A percentile compares a stretch with the other conserved stretches of the same genome.
phyloP scores from a whole-genome alignment of 2,888 invertebrate genomes.

The Cheilosia grossa region DNA sequence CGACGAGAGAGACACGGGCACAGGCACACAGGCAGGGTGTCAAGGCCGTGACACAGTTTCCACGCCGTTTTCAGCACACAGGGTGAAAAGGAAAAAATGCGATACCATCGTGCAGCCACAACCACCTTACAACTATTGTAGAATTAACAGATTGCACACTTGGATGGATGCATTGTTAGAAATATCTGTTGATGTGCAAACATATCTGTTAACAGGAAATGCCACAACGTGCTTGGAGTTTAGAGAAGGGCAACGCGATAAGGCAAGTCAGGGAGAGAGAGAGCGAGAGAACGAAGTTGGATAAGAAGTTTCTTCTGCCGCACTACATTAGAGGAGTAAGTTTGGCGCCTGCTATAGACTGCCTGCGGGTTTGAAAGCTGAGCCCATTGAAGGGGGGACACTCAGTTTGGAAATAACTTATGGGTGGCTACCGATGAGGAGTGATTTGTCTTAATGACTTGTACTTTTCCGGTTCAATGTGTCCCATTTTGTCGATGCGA shows the following conservation, averaged over 20 bases:
- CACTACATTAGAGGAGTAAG: neutral
- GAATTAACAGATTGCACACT: slow-evolving; percentile 46
- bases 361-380: slow-evolving; percentile 4
- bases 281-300: neutral
- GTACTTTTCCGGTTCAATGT: neutral
- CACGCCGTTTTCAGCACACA: neutral
- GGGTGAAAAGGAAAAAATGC: neutral
- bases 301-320: neutral
- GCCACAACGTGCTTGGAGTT: slow-evolving; percentile 6
- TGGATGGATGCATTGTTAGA: slow-evolving; percentile 19
- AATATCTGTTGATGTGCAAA: slow-evolving; percentile 21
- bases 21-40: slow-evolving; percentile 51
- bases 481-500: neutral
- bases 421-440: neutral
- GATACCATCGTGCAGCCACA: slow-evolving; percentile 11
- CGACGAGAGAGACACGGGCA: slow-evolving; percentile 31
- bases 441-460: neutral
- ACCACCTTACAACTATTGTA: slow-evolving; percentile 13
- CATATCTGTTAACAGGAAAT: slow-evolving; percentile 19
- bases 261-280: neutral
- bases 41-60: slow-evolving; percentile 67
- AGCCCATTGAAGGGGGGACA: neutral
- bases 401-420: neutral
- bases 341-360: slow-evolving; percentile 36
- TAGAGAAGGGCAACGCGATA: neutral